These are phyloP conservation scores for Agonopterix heracliana DNA, from an alignment of 2,888 invertebrate genomes.

Conservation along the genomic window DNA sequence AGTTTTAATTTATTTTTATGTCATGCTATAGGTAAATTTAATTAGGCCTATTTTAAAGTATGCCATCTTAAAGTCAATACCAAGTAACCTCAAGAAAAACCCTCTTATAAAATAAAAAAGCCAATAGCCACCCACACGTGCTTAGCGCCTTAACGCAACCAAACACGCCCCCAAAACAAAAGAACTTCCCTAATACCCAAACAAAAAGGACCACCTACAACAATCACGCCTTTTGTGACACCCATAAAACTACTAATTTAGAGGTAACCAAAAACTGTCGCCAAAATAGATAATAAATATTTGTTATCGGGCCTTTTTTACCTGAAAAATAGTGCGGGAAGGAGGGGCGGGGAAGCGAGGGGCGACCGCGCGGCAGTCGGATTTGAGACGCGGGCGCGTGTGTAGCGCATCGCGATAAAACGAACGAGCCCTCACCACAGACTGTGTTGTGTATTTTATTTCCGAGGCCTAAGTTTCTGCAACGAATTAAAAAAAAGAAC, in stretches of 20 bases:
- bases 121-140: too few species aligned
- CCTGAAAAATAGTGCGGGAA: constrained; percentile 50
- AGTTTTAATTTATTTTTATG: too few species aligned
- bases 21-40: too few species aligned
- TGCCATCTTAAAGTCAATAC: too few species aligned
- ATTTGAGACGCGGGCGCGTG: constrained; percentile 38
- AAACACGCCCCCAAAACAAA: constrained; percentile 27
- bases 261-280: constrained; percentile 28
- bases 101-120: too few species aligned
- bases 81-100: too few species aligned
- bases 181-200: constrained; percentile 12
- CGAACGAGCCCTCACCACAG: constrained; percentile 16
- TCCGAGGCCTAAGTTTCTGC: constrained; percentile 29
- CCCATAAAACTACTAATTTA: constrained; percentile 24
- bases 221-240: constrained; percentile 20
- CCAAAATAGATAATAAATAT: constrained; percentile 39
- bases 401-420: constrained; percentile 22
- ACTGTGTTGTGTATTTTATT: constrained; percentile 16
- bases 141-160: constrained; percentile 12
- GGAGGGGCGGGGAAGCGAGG: constrained; percentile 49
- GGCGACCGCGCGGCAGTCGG: constrained; percentile 59
- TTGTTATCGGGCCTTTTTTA: constrained; percentile 36
- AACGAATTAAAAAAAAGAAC: constrained; percentile 6
- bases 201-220: constrained; percentile 25
- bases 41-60: too few species aligned